These are phyloP conservation scores for Tupiocoris notatus DNA, from an alignment of 2,888 invertebrate genomes.

Conservation along the genomic window DNA sequence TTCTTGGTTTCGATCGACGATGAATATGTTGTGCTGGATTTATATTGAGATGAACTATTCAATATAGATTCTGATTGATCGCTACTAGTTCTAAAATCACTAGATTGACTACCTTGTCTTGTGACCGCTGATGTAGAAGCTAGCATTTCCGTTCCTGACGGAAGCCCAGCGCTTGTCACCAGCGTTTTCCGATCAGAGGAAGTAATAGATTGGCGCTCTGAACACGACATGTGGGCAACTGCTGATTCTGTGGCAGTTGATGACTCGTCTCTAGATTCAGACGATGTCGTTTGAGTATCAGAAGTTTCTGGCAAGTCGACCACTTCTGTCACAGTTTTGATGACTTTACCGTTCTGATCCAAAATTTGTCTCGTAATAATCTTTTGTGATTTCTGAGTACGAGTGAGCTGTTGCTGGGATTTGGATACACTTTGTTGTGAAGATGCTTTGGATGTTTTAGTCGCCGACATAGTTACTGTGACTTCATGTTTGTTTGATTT, in stretches of 20 bases:
- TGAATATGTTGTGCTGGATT: neutral
- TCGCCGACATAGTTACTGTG: slow-evolving; percentile 6
- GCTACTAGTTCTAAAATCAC: no score
- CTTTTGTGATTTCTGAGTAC: slow-evolving; percentile 35
- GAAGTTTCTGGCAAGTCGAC: slow-evolving; percentile 29
- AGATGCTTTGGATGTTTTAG: slow-evolving; percentile 19
- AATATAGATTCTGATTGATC: no score
- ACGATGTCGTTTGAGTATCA: slow-evolving; percentile 11
- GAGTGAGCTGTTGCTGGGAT: slow-evolving; percentile 20
- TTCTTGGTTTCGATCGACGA: neutral
- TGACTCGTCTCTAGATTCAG: slow-evolving; percentile 18
- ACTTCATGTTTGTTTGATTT: neutral
- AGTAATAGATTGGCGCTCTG: neutral
- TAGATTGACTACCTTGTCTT: no score
- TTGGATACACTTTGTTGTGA: slow-evolving; percentile 5
- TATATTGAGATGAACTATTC: neutral
- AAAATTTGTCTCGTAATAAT: slow-evolving; percentile 24
- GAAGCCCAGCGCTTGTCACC: neutral
- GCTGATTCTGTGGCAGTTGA: neutral
- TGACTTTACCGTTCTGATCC: slow-evolving; percentile 41
- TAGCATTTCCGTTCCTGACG: neutral
- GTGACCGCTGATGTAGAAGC: no score
- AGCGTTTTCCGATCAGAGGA: no score
- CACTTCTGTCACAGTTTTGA: slow-evolving; percentile 42
- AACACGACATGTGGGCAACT: neutral